These are phyloP conservation scores for Bombus soroeensis DNA, from an alignment of 1,140 invertebrate genomes.

Conservation along the genomic window DNA sequence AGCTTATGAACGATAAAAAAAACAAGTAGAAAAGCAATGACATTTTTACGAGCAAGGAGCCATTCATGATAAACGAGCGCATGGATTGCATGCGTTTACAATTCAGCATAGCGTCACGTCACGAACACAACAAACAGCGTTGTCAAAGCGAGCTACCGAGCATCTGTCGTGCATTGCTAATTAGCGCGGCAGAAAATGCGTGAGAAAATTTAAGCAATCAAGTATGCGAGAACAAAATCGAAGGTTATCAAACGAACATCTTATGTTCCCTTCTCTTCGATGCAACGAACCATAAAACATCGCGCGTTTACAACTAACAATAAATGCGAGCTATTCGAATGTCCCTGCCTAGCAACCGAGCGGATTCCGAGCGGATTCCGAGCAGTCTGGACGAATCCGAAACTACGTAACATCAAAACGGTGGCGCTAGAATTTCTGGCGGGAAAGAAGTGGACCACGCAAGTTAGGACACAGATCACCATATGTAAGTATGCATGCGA, in stretches of 20 bases:
- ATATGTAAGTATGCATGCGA: not conserved
- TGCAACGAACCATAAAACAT: not conserved
- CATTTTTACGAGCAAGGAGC: not conserved
- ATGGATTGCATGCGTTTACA: slow-evolving; percentile 19
- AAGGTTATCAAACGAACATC: not conserved
- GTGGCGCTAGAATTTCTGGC: slow-evolving; percentile 36
- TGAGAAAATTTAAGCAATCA: slow-evolving; percentile 43
- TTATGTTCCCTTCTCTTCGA: not conserved
- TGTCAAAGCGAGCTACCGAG: slow-evolving; percentile 22
- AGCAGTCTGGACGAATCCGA: not conserved
- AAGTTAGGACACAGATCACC: not conserved
- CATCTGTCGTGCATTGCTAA: slow-evolving; percentile 48
- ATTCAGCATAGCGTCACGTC: slow-evolving; percentile 42
- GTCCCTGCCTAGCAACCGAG: slow-evolving; percentile 16
- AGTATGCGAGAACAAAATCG: not conserved
- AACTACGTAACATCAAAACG: slow-evolving; percentile 10
- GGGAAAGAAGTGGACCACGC: slow-evolving; percentile 22
- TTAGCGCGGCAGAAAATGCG: slow-evolving; percentile 33
- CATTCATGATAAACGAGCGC: not conserved
- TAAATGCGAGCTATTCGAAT: not conserved
- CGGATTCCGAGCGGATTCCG: slow-evolving; percentile 3
- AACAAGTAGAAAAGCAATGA: not conserved
- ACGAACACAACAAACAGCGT: slow-evolving; percentile 32
- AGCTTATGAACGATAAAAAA: not conserved
- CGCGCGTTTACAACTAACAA: not conserved